These are phyloP conservation scores for Leptodactylus fuscus DNA, from an alignment of 2,113 vertebrate species.

Conservation along the genomic window DNA sequence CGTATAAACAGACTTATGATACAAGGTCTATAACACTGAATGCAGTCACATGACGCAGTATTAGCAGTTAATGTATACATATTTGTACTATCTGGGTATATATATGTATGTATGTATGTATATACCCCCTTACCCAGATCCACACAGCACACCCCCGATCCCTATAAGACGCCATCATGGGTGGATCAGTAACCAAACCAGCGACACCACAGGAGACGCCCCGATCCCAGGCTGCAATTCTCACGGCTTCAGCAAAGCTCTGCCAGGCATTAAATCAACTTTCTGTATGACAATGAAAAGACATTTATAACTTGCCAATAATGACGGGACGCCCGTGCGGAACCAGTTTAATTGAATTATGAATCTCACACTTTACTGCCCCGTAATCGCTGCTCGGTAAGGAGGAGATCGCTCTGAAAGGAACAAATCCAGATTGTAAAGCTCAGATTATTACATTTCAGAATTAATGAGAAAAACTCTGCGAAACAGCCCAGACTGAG, in stretches of 20 bases:
- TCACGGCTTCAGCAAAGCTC: background rate
- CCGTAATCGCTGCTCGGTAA: slow-evolving; percentile 45
- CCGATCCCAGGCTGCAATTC: background rate
- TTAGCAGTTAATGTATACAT: too few relatives aligned
- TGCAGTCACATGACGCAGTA: too few relatives aligned
- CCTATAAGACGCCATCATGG: too few relatives aligned
- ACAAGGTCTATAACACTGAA: too few relatives aligned
- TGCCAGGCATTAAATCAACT: slow-evolving; percentile 18
- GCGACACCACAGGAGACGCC: background rate
- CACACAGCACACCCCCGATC: too few relatives aligned
- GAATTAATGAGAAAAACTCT: background rate
- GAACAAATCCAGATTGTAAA: slow-evolving; percentile 50
- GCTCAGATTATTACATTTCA: background rate
- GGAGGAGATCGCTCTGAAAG: slow-evolving; percentile 35
- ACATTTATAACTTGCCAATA: slow-evolving; percentile 25
- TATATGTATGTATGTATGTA: too few relatives aligned
- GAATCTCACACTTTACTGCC: slow-evolving; percentile 49
- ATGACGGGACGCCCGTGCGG: background rate
- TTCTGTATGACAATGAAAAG: background rate
- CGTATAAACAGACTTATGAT: too few relatives aligned
- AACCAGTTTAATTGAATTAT: slow-evolving; percentile 60
- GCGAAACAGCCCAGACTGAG: background rate
- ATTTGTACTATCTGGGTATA: too few relatives aligned
- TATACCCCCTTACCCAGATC: too few relatives aligned
- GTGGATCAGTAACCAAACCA: background rate